phyloP scores from a whole-genome alignment of 2,888 invertebrate species.

The Ophioninae sp. region DNA sequence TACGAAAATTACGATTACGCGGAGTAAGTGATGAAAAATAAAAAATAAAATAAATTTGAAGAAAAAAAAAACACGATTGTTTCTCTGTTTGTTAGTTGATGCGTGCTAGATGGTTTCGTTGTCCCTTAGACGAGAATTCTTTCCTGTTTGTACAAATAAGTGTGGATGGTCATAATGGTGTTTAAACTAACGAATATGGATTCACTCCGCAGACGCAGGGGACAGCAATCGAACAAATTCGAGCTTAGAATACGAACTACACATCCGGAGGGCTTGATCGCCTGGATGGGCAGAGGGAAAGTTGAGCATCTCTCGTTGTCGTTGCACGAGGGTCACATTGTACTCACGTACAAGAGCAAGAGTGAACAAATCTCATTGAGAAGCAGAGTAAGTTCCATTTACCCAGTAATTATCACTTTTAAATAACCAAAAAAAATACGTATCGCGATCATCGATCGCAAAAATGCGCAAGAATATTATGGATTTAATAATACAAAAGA shows the following conservation, averaged over 20 bases:
- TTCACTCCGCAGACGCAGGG: constrained; percentile 73
- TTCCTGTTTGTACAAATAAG: not conserved
- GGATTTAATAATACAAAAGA: too few relatives aligned
- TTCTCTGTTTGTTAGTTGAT: constrained; percentile 14
- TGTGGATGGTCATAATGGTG: not conserved
- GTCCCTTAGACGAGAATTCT: constrained; percentile 15
- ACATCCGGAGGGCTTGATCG: constrained; percentile 77
- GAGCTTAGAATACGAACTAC: constrained; percentile 77
- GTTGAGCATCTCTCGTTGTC: constrained; percentile 76
- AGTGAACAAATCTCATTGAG: constrained; percentile 75
- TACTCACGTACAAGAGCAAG: constrained; percentile 76
- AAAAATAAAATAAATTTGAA: too few relatives aligned
- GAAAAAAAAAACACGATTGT: constrained; percentile 24
- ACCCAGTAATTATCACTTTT: not conserved
- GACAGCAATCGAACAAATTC: constrained; percentile 79
- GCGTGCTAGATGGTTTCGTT: not conserved
- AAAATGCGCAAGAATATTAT: too few relatives aligned
- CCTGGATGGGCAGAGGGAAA: constrained; percentile 79
- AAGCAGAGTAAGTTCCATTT: constrained; percentile 73
- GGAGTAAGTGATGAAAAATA: constrained; percentile 74
- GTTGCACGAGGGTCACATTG: constrained; percentile 77
- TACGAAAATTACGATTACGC: constrained; percentile 79
- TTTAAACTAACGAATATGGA: not conserved
- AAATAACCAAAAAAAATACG: too few relatives aligned
- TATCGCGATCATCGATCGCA: too few relatives aligned